These are phyloP conservation scores for Gorsachius magnificus DNA, from an alignment of 2,797 vertebrate genomes.

Conservation along the genomic window DNA sequence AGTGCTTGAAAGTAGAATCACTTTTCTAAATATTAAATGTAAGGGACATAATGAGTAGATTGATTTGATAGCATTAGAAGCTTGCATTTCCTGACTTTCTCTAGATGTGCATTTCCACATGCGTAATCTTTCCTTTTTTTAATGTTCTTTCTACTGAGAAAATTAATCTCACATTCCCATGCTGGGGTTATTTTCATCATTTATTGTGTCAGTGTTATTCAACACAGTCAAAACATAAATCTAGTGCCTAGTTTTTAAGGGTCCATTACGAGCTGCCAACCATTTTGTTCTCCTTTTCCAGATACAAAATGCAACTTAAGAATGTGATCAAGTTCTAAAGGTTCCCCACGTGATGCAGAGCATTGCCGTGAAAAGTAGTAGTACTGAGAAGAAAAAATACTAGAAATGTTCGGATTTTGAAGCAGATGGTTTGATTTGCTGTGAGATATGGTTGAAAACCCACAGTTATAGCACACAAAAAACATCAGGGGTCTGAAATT, in stretches of 20 bases:
- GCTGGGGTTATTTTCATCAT: neutral
- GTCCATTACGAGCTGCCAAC: neutral
- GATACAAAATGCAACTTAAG: neutral
- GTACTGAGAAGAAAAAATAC: neutral
- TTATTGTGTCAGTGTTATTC: neutral
- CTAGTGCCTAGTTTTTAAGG: neutral
- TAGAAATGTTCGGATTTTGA: neutral
- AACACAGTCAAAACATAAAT: neutral
- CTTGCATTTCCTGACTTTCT: neutral
- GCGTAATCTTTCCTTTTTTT: neutral
- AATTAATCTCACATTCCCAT: neutral
- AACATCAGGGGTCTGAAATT: neutral
- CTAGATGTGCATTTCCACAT: neutral
- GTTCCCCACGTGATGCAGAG: neutral
- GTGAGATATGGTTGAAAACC: neutral
- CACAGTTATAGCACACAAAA: neutral
- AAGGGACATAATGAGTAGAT: neutral
- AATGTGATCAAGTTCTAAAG: neutral
- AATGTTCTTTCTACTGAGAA: neutral
- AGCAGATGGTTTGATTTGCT: neutral
- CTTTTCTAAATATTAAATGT: slow-evolving; percentile 10
- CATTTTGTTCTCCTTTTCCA: neutral
- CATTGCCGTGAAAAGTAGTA: neutral
- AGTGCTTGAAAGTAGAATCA: neutral
- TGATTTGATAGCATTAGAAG: neutral